Evolutionary conservation across 2,797 vertebrate species (phyloP), one percentile per base, ranked within the genome.

Genomic region (Gadopsis marmoratus): DNA sequence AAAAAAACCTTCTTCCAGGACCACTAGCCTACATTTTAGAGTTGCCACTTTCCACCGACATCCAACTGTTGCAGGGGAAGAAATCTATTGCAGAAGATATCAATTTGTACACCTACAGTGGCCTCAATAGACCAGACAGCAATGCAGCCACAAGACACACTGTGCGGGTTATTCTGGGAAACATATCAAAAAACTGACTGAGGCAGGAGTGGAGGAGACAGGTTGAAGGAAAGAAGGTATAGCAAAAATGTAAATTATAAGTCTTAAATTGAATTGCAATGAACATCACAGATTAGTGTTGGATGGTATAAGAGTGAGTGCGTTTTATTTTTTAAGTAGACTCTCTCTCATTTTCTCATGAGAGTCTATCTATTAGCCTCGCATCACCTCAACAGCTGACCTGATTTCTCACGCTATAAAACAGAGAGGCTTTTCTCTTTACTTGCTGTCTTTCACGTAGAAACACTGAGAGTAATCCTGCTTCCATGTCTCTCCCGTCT

Each of bases 111-210:
- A 83, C 78, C 80, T 82, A 61, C 64, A 74, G 73, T 77, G 73
- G 67, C 80, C 76, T 89, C 75, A 79, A 84, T 84, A 86, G 33
- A 78, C 35, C 66, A 72, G 68, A 76, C 71, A 68, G 79, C 33
- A 79, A 67, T 61, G 72, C 71, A 79, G 74, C 70, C 81, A 83
- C 65, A 35, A 59, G 63, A 82, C 50, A 80, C 37, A 53, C 13
- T 31, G 53, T 78, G 81, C 51, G 72, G 39, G 76, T 86, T 86
- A 87, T 89, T 91, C 83, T 90, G 81, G 81, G 88, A 88, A 85
- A 80, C 63, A 21, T 35, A 79, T 76, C 78, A 88, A 89, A 77
- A 66, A 16, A 76, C 47, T 65, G 54, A 80, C 64, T 64, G 41
- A 48, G 55, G 66, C n/a, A 55, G 74, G 55, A 76, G 41, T 16